A percentile compares a stretch with the other conserved stretches of the same genome.
Evolutionary conservation across 1,140 invertebrate species (phyloP).

Genomic region (Drosophila pallidifrons): DNA sequence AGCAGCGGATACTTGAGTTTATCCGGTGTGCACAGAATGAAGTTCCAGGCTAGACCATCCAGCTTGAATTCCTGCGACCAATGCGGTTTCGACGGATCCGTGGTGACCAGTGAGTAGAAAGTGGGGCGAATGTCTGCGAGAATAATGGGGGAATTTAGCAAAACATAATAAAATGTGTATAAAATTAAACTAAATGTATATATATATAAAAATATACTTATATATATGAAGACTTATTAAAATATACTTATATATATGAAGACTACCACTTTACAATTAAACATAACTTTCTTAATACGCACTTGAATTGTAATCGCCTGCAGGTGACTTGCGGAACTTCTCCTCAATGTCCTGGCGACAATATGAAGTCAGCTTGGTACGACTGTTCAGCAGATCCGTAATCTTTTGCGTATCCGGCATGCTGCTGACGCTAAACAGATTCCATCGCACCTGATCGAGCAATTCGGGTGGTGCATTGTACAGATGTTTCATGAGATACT

Average conservation of each 20-base stretch:
- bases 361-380: constrained; percentile 76
- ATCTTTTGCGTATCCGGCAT: constrained; percentile 77
- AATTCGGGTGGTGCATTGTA: constrained; percentile 94
- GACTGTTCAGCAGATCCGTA: constrained; percentile 72
- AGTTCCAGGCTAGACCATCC: constrained; percentile 97
- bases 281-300: no score
- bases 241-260: constrained; percentile 8
- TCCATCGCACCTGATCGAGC: constrained; percentile 90
- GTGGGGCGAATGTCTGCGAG: constrained; percentile 79
- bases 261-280: no score
- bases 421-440: constrained; percentile 81
- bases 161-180: background rate
- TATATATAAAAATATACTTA: constrained; percentile 8
- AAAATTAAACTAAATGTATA: background rate
- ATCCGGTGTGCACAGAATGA: constrained; percentile 95
- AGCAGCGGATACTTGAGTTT: constrained; percentile 95
- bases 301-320: constrained; percentile 68
- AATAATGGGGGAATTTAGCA: background rate
- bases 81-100: constrained; percentile 59
- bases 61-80: constrained; percentile 92
- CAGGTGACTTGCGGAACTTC: constrained; percentile 89
- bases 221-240: no score
- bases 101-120: constrained; percentile 76
- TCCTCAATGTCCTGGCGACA: constrained; percentile 90
- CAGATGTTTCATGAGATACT: constrained; percentile 97